phyloP scores from a whole-genome alignment of 2,888 invertebrate species.

The Parnassius glacialis region DNA sequence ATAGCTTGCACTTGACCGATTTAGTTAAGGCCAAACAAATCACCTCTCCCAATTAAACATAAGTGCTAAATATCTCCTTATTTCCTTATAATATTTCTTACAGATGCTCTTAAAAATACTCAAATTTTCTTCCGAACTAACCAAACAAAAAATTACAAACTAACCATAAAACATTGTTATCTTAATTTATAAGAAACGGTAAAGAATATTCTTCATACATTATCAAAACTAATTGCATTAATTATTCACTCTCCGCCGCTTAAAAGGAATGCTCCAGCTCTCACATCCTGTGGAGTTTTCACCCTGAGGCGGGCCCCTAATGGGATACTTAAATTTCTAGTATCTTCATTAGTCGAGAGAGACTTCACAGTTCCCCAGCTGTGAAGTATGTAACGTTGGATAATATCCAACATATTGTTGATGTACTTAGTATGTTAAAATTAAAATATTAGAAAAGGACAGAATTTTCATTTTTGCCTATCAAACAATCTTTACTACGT shows the following conservation, averaged over 20 bases:
- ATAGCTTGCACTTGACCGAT: too few relatives aligned
- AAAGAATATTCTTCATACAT: too few relatives aligned
- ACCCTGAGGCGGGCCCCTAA: constrained; percentile 10
- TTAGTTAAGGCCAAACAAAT: too few relatives aligned
- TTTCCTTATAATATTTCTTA: too few relatives aligned
- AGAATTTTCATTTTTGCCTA: background rate
- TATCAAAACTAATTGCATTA: constrained; percentile 17
- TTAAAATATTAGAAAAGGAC: too few relatives aligned
- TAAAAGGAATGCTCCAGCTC: constrained; percentile 14
- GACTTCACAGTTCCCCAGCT: constrained; percentile 3
- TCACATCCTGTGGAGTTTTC: background rate
- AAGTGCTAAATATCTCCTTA: too few relatives aligned
- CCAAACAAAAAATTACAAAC: background rate
- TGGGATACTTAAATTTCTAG: constrained; percentile 23
- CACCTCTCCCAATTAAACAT: too few relatives aligned
- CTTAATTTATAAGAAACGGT: too few relatives aligned
- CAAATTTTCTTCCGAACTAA: background rate
- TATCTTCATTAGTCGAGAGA: constrained; percentile 21
- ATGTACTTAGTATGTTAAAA: constrained; percentile 1
- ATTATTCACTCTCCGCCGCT: constrained; percentile 17
- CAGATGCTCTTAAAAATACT: too few relatives aligned
- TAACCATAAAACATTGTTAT: too few relatives aligned
- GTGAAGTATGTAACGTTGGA: too few relatives aligned
- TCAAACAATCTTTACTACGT: background rate
- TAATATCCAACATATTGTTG: too few relatives aligned